Conservation (phyloP, 2,113 vertebrate genomes). For the Alligator sinensis region DNA sequence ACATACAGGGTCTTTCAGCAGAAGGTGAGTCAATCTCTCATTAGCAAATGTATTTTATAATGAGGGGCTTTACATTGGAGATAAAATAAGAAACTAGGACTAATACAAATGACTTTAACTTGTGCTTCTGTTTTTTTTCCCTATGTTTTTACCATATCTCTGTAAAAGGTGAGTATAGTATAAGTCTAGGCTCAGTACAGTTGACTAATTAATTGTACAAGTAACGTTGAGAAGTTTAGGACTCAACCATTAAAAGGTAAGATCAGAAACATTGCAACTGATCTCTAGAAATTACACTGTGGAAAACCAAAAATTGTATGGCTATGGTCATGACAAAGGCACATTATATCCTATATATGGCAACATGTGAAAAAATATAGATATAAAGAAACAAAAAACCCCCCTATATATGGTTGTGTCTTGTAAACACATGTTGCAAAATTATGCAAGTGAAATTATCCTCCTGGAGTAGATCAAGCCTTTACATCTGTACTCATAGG, state of each 20-base stretch:
- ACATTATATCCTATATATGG: neutral
- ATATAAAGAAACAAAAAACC: neutral
- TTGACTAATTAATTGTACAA: neutral
- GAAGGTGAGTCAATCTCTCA: constrained; percentile 86
- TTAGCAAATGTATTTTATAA: neutral
- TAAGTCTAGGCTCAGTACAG: neutral
- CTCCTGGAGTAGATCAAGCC: neutral
- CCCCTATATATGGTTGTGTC: neutral
- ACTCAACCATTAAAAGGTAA: neutral
- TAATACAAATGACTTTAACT: neutral
- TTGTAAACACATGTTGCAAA: neutral
- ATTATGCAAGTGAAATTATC: neutral
- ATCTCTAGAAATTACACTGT: neutral
- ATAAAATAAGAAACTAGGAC: neutral
- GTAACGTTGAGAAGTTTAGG: neutral
- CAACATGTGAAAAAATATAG: neutral
- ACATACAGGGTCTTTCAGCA: constrained; percentile 98
- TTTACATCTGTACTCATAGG: neutral
- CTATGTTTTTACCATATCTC: neutral
- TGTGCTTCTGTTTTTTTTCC: neutral
- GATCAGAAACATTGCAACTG: neutral
- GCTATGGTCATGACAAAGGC: neutral
- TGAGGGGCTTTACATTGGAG: neutral
- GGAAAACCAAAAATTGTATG: neutral
- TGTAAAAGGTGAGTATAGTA: neutral